phyloP scores from a whole-genome alignment of 2,888 invertebrate genomes.

The Plutella xylostella region DNA sequence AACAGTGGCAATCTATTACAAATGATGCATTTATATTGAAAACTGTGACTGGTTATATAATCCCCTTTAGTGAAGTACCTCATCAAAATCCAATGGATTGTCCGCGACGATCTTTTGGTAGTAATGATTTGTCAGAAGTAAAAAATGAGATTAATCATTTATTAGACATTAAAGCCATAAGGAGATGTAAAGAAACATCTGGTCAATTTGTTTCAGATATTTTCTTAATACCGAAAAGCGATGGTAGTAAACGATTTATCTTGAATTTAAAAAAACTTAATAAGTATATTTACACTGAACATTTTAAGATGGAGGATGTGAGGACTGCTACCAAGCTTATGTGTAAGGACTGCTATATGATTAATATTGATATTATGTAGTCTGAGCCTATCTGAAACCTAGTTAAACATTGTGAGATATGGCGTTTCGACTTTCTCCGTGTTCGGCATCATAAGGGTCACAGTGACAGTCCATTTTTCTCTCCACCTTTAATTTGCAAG shows the following conservation, averaged over 20 bases:
- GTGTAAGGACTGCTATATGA: constrained; percentile 3
- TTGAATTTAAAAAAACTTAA: constrained; percentile 10
- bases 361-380: constrained; percentile 2
- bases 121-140: background rate
- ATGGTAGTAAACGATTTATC: constrained; percentile 7
- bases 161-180: background rate
- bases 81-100: background rate
- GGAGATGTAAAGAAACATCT: background rate
- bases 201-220: constrained; percentile 5
- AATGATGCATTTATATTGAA: background rate
- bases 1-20: background rate
- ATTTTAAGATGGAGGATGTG: constrained; percentile 11
- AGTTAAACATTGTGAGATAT: no score
- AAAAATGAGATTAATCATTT: background rate
- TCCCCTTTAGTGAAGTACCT: background rate
- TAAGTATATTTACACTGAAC: constrained; percentile 3
- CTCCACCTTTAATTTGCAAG: no score
- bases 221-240: constrained; percentile 8
- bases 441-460: no score
- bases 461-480: no score
- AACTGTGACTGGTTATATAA: background rate
- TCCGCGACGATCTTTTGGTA: background rate
- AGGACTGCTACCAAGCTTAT: constrained; percentile 10
- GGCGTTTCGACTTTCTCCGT: no score
- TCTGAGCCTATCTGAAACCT: no score